A percentile compares a stretch with the other conserved stretches of the same genome.
Conservation (phyloP, 2,888 invertebrate species). For the Cerastoderma edule region DNA sequence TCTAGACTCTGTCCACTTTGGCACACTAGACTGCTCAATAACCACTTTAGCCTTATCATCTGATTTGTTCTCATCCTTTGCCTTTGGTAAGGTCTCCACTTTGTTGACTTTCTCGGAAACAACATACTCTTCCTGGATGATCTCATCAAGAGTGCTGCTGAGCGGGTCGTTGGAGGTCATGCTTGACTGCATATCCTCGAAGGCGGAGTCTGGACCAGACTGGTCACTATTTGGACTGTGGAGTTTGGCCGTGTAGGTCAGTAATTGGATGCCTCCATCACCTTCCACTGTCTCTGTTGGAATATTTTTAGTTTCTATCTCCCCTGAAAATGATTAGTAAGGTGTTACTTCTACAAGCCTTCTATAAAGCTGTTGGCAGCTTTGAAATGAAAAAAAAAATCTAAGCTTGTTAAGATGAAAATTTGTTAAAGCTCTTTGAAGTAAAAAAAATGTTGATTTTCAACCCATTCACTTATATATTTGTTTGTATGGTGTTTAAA, state of each 20-base stretch:
- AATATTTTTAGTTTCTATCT: constrained; percentile 46
- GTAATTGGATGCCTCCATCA: constrained; percentile 64
- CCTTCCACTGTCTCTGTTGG: constrained; percentile 57
- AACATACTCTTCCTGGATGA: constrained; percentile 53
- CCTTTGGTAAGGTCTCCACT: constrained; percentile 35
- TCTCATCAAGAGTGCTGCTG: constrained; percentile 64
- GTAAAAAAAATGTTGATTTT: too few species aligned
- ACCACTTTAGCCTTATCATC: constrained; percentile 42
- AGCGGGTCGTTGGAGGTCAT: constrained; percentile 66
- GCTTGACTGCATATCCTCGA: constrained; percentile 69
- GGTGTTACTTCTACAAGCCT: constrained; percentile 1
- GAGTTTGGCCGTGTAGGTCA: constrained; percentile 65
- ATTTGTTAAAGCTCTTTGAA: too few species aligned
- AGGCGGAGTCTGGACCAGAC: constrained; percentile 68
- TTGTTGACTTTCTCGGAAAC: constrained; percentile 32
- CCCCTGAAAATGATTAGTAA: constrained; percentile 45
- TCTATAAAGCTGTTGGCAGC: too few species aligned
- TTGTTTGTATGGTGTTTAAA: too few species aligned
- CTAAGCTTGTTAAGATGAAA: too few species aligned
- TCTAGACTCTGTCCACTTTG: constrained; percentile 26
- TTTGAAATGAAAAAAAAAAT: too few species aligned
- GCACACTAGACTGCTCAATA: constrained; percentile 26
- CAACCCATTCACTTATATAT: too few species aligned
- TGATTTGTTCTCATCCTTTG: constrained; percentile 19
- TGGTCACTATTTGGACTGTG: constrained; percentile 61